These are phyloP conservation scores for Bombyx mori DNA, from an alignment of 1,140 invertebrate species.

Conservation along the genomic window ASM3026992v2 NC_085114.1:11108001-11108500, in stretches of 20 bases:
- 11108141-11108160: conserved; percentile 73
- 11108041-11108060: conserved; percentile 72
- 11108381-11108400: conserved; percentile 57
- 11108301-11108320: conserved; percentile 22
- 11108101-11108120: conserved; percentile 78
- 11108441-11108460: conserved; percentile 55
- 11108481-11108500: conserved; percentile 33
- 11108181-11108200: conserved; percentile 73
- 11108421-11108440: conserved; percentile 47
- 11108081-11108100: conserved; percentile 70
- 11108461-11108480: conserved; percentile 49
- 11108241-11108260: conserved; percentile 46
- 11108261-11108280: conserved; percentile 46
- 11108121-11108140: conserved; percentile 71
- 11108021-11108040: conserved; percentile 76
- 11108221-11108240: conserved; percentile 36
- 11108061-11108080: conserved; percentile 60
- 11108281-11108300: conserved; percentile 30
- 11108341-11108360: conserved; percentile 51
- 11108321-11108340: conserved; percentile 14
- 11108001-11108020: conserved; percentile 74
- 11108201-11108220: conserved; percentile 56
- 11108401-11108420: conserved; percentile 43
- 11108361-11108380: conserved; percentile 51
- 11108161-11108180: conserved; percentile 69